Evolutionary conservation across 2,797 vertebrate species (phyloP), one percentile per base, ranked within the genome.

Genomic region (Okamejei kenojei): DNA sequence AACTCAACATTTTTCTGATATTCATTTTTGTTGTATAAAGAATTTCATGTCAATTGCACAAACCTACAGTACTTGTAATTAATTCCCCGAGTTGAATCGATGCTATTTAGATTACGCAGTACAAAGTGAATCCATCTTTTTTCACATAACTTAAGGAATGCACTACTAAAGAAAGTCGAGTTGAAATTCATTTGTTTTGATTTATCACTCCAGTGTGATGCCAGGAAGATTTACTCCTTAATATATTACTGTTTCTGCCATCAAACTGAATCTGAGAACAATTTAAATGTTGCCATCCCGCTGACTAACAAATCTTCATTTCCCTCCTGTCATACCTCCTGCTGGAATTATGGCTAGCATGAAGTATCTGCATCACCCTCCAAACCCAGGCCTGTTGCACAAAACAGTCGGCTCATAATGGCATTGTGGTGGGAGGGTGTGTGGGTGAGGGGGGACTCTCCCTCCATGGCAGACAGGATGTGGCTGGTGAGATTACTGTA

Each of bases 61-160:
- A 68, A 26, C 45, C 90, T 54, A 63, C 73, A 76, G 90, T 35
- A 3, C 71, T 54, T 58, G 90, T 92, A 76, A 76, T 74, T 92
- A 76, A 92, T 92, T 92, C 71, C 71, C 21, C 2, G 35, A 91
- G 32, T 92, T 92, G 90, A 76, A 74, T 45, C 1, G 8, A 54
- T 76, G 11, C 73, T 71, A 76, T 54, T 63, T 68, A 26, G 9
- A 58, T 38, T 54, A 58, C 21, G 3, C 38, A 92, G 71, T 76
- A 76, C 71, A 76, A 92, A 92, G 23, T 92, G 45, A 92, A 92
- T 76, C 38, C 58, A 71, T 74, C 90, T 92, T 74, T 74, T 29
- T 54, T 29, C 38, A 91, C 38, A 74, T 58, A 91, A 74, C 38
- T 29, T 76, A 54, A 26, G 71, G 26, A 54, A 76, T 76, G 35